phyloP scores from a whole-genome alignment of 2,113 vertebrate genomes.

The Coreoperca whiteheadi region DNA sequence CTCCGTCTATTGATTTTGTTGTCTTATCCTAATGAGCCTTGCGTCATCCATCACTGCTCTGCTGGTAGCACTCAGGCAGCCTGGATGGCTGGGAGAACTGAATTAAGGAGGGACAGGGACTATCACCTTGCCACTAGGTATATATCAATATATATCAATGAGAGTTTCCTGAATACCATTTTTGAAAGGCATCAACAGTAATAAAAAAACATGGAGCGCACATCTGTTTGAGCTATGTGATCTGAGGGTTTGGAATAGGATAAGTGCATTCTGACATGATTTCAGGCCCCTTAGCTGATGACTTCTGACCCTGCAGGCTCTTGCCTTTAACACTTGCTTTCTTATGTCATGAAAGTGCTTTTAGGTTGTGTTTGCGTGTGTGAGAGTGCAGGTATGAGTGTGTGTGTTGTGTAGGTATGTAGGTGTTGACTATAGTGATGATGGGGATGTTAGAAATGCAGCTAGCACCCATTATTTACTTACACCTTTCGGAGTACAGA shows the following conservation, averaged over 20 bases:
- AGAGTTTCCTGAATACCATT: constrained; percentile 57
- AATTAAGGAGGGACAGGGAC: constrained; percentile 62
- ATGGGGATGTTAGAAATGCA: constrained; percentile 67
- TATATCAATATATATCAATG: constrained; percentile 70
- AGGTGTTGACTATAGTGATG: constrained; percentile 62
- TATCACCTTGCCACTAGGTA: constrained; percentile 65
- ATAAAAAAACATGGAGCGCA: constrained; percentile 27
- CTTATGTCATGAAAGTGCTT: constrained; percentile 65
- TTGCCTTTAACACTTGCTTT: constrained; percentile 70
- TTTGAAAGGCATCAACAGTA: constrained; percentile 41
- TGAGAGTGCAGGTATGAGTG: constrained; percentile 30
- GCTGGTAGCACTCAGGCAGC: constrained; percentile 59
- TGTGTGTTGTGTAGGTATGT: constrained; percentile 50
- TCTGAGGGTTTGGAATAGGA: constrained; percentile 51
- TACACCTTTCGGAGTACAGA: constrained; percentile 60
- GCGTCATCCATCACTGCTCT: constrained; percentile 74
- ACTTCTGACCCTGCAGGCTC: constrained; percentile 67
- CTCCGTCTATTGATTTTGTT: constrained; percentile 78
- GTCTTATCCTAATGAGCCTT: constrained; percentile 78
- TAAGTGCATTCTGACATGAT: constrained; percentile 77
- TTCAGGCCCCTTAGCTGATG: constrained; percentile 63
- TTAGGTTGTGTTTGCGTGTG: constrained; percentile 44
- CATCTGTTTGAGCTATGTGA: constrained; percentile 54
- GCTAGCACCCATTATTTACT: constrained; percentile 72
- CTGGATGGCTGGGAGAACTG: constrained; percentile 50